phyloP scores from a whole-genome alignment of 2,113 vertebrate species.

The Atlantisia rogersi region DNA sequence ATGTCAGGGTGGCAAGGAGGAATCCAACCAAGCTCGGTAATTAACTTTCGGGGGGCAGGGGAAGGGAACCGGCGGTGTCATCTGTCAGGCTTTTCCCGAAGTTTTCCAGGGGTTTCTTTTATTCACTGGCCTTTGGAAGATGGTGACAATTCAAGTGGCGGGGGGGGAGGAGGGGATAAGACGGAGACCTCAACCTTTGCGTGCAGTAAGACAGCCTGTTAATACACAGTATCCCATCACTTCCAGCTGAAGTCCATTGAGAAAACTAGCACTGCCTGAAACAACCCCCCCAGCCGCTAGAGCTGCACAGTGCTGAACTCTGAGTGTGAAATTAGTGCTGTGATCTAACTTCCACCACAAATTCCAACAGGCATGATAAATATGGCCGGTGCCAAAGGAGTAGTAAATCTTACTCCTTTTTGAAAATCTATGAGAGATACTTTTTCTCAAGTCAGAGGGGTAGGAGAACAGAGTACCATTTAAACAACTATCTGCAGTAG shows the following conservation, averaged over 20 bases:
- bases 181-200: background rate
- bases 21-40: constrained; percentile 81
- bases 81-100: constrained; percentile 25
- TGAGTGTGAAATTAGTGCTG: background rate
- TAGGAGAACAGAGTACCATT: background rate
- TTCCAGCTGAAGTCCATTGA: constrained; percentile 9
- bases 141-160: background rate
- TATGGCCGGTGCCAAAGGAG: constrained; percentile 34
- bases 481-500: background rate
- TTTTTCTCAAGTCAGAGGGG: constrained; percentile 7
- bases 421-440: background rate
- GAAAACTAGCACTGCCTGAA: background rate
- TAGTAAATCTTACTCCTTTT: background rate
- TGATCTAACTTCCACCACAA: background rate
- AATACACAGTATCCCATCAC: background rate
- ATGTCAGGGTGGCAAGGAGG: constrained; percentile 83
- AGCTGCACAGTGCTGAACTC: background rate
- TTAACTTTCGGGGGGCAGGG: constrained; percentile 78
- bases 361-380: constrained; percentile 21
- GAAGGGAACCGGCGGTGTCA: background rate
- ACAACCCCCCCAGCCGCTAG: background rate
- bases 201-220: background rate
- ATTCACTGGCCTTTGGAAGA: constrained; percentile 1
- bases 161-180: background rate
- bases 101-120: background rate